phyloP scores from a whole-genome alignment of 2,888 invertebrate species.

The Eugnorisma glareosa region DNA sequence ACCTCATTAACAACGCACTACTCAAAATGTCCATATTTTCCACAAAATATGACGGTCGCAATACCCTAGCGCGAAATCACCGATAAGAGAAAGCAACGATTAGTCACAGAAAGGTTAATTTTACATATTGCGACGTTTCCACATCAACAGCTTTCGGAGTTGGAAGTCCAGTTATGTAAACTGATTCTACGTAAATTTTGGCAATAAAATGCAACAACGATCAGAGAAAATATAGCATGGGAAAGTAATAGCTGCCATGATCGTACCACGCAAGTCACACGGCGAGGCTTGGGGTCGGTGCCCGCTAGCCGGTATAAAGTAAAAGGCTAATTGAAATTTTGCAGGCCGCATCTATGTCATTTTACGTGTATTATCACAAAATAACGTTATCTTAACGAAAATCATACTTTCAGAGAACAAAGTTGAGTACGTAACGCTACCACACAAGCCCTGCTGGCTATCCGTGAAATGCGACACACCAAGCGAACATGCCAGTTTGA shows the following conservation, averaged over 20 bases:
- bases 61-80: constrained; percentile 78
- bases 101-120: constrained; percentile 88
- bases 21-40: constrained; percentile 72
- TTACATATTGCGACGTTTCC: constrained; percentile 82
- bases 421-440: constrained; percentile 71
- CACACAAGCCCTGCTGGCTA: constrained; percentile 83
- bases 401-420: constrained; percentile 58
- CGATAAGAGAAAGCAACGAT: constrained; percentile 89
- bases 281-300: constrained; percentile 92
- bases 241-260: constrained; percentile 90
- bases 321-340: constrained; percentile 86
- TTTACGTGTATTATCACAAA: constrained; percentile 68
- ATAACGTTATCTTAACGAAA: constrained; percentile 66
- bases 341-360: constrained; percentile 76
- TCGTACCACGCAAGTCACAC: constrained; percentile 90
- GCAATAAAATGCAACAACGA: constrained; percentile 49
- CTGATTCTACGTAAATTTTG: constrained; percentile 71
- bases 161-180: constrained; percentile 83
- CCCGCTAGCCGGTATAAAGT: constrained; percentile 90
- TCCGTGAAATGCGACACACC: constrained; percentile 89
- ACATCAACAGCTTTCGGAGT: constrained; percentile 75
- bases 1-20: constrained; percentile 82
- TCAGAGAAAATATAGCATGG: constrained; percentile 77
- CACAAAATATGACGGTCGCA: constrained; percentile 72
- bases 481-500: constrained; percentile 90